phyloP scores from a whole-genome alignment of 1,140 invertebrate species.

The Rhyacophila brunnea region DNA sequence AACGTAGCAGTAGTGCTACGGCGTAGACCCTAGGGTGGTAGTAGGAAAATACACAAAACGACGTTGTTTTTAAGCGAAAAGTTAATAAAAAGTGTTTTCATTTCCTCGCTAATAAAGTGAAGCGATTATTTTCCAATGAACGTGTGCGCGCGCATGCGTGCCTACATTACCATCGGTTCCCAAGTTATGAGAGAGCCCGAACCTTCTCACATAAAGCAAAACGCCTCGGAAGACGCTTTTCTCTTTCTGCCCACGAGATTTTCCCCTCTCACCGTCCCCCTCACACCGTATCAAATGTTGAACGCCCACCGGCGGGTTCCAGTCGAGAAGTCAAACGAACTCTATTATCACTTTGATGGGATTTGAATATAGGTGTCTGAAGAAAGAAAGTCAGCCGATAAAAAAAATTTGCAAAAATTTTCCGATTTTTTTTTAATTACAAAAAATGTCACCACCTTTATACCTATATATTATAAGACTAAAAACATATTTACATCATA shows the following conservation, averaged over 20 bases:
- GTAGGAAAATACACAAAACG: too few relatives aligned
- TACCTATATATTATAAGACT: too few relatives aligned
- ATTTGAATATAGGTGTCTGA: not conserved
- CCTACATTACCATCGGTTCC: constrained; percentile 16
- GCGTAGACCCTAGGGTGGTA: not conserved
- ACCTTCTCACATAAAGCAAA: constrained; percentile 1
- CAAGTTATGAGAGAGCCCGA: constrained; percentile 10
- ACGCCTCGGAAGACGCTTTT: constrained; percentile 12
- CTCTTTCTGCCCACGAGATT: constrained; percentile 15
- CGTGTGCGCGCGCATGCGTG: constrained; percentile 30
- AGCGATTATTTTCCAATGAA: constrained; percentile 20
- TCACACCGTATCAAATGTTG: constrained; percentile 4
- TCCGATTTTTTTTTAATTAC: too few relatives aligned
- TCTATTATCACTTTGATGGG: not conserved
- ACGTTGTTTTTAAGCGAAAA: too few relatives aligned
- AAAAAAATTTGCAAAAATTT: too few relatives aligned
- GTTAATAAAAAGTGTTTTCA: not conserved
- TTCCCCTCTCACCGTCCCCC: constrained; percentile 7
- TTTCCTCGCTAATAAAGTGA: constrained; percentile 24
- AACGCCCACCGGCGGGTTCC: constrained; percentile 6
- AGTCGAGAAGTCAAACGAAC: not conserved
- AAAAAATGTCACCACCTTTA: too few relatives aligned
- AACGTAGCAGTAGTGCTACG: not conserved
- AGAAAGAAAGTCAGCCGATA: too few relatives aligned
- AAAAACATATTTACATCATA: too few relatives aligned